Evolutionary conservation across 2,888 invertebrate genomes (phyloP).

Genomic region (Frankliniella intonsa): DNA sequence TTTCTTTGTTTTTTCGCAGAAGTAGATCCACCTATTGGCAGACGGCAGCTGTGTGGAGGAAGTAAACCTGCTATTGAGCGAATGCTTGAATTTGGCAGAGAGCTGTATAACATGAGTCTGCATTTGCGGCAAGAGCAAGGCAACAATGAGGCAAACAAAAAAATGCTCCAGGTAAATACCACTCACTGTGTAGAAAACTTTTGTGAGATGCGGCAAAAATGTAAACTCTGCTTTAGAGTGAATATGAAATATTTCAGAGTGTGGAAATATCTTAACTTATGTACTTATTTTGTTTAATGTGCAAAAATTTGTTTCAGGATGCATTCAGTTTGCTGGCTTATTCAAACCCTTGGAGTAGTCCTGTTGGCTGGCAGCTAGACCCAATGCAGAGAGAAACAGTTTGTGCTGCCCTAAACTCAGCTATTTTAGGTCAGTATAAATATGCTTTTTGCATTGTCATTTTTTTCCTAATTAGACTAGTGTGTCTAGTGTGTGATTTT

Average conservation of each 20-base stretch:
- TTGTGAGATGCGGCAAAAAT: neutral
- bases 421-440: conserved; percentile 76
- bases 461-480: conserved; percentile 17
- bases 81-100: conserved; percentile 90
- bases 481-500: conserved; percentile 23
- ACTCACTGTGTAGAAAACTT: neutral
- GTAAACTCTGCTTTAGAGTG: neutral
- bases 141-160: conserved; percentile 75
- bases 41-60: conserved; percentile 59
- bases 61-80: conserved; percentile 81
- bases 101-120: conserved; percentile 87
- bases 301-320: conserved; percentile 57
- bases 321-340: conserved; percentile 97
- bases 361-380: conserved; percentile 92
- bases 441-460: neutral
- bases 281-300: conserved; percentile 26
- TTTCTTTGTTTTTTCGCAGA: conserved; percentile 35
- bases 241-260: neutral
- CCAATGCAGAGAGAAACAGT: conserved; percentile 92
- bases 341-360: conserved; percentile 96
- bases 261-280: neutral
- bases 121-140: conserved; percentile 74
- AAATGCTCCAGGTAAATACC: conserved; percentile 76
- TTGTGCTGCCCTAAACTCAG: conserved; percentile 93
- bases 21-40: conserved; percentile 41